Base-by-base conservation (phyloP, 2,888 invertebrate species). In the Tachystola acroxantha region DNA sequence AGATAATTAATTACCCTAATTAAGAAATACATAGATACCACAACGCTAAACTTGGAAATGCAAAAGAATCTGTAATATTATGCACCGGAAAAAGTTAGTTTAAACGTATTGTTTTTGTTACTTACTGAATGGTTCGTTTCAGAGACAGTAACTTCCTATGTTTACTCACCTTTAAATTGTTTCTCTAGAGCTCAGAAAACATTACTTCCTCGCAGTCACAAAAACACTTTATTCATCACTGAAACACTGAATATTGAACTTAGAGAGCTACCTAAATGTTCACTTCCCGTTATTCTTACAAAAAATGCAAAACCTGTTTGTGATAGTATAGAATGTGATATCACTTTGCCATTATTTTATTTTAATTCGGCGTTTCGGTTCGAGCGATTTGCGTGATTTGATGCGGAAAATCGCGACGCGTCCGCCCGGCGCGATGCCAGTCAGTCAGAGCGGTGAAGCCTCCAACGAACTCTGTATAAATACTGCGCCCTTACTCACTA, bases 401-500 rank as follows among this genome's bases (percentile, higher is more conserved):
- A 30, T 10, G 39, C 34, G 44, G 28, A 34, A 32, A 27, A 39
- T 33, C 29, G 36, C 42, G 40, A 45, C 58, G 62, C 74, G 75
- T 66, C 68, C 67, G 60, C 37, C 43, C 59, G 37, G 42, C 36
- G 48, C 59, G 46, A 62, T 40, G 57, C 41, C 57, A 39, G 25
- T 40, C 59, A 46, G 49, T 45, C 53, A 67, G 52, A 70, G 61
- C 64, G 43, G 50, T 52, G 53, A 66, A 79, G 73, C 71, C 76
- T 78, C 51, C 58, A 16, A 46, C 46, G 34, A 53, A 44, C 53
- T 53, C 63, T 63, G 68, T 78, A 75, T 77, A 80, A 65, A 64
- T 56, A 52, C 40, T 45, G 53, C 74, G 71, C 76, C 78, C 78
- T 77, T 71, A 74, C 48, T 42, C 41, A 43, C 37, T 11, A 46